Conservation (phyloP, 1,140 invertebrate species). For the Pomacea maculata region DNA sequence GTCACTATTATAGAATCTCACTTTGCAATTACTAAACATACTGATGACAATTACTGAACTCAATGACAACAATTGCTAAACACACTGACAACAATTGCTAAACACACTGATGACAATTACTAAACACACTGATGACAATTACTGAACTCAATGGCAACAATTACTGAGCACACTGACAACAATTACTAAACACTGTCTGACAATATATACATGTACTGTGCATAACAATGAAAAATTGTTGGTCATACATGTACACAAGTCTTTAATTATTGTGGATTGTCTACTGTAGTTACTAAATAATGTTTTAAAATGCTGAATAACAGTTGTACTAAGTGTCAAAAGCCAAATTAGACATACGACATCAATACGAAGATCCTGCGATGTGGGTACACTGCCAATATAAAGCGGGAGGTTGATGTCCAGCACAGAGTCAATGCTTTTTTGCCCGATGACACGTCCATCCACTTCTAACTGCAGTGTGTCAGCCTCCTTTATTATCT, state of each 20-base stretch:
- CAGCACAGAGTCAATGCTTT: constrained; percentile 76
- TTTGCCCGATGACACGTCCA: constrained; percentile 70
- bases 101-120: too few species aligned
- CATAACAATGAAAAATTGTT: neutral
- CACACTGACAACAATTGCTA: too few species aligned
- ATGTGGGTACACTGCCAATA: constrained; percentile 80
- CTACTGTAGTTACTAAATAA: neutral
- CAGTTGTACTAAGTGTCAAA: neutral
- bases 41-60: too few species aligned
- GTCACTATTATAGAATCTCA: too few species aligned
- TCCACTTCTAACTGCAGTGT: constrained; percentile 78
- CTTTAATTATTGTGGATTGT: neutral
- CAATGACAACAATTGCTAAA: too few species aligned
- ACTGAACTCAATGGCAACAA: too few species aligned
- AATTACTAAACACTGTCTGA: too few species aligned
- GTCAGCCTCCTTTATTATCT: constrained; percentile 71
- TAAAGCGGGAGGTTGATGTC: constrained; percentile 78
- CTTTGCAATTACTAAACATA: too few species aligned
- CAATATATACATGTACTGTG: too few species aligned
- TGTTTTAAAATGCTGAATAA: neutral
- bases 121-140: too few species aligned
- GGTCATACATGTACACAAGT: neutral
- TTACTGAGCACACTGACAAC: too few species aligned
- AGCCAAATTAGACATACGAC: constrained; percentile 32
- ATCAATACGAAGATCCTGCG: constrained; percentile 28